Base-by-base conservation (phyloP, 2,113 vertebrate species). In the Burhinus bistriatus region DNA sequence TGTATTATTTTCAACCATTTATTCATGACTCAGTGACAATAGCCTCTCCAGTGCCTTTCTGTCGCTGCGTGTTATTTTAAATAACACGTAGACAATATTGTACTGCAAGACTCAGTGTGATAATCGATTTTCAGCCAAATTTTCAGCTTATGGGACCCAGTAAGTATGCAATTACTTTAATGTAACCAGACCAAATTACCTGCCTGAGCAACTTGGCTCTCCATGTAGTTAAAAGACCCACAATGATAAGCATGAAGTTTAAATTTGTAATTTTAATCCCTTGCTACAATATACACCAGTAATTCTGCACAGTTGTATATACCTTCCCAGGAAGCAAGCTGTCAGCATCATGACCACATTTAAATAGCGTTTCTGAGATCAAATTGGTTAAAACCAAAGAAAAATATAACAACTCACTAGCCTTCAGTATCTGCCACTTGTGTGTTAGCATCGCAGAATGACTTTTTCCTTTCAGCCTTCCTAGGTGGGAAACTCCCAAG, bases 371-470 rank as follows among this genome's bases (percentile, higher is more conserved):
- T 89, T 87, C 52, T 40, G n/a, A 61, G 49, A 79, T 38, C 5
- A 80, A 70, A 79, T 3, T 49, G 12, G 16, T 59, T 85, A 66
- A 76, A 93, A 58, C 5, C 11, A 66, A 85, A n/a, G 5, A 4
- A 58, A 81, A 70, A 65, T 21, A 9, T 6, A 80, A 72, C 11
- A 65, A 25, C 6, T 78, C 30, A 27, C 8, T 77, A 38, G 38
- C 18, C 49, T 65, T 77, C 42, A 17, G 18, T 73, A 18, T 23
- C 20, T 79, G 13, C 25, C 30, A 44, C 54, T 65, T 93, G 20
- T 52, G 40, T 0, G 0, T 72, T 58, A 68, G n/a, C 65, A 20
- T 11, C 3, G 2, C 2, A 2, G 12, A 68, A 44, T 1, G 1
- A 51, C 15, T 27, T 75, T 44, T 59, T 69, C 8, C 18, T 61